These are phyloP conservation scores for Chelon labrosus DNA, from an alignment of 2,797 vertebrate genomes.

Conservation along the genomic window DNA sequence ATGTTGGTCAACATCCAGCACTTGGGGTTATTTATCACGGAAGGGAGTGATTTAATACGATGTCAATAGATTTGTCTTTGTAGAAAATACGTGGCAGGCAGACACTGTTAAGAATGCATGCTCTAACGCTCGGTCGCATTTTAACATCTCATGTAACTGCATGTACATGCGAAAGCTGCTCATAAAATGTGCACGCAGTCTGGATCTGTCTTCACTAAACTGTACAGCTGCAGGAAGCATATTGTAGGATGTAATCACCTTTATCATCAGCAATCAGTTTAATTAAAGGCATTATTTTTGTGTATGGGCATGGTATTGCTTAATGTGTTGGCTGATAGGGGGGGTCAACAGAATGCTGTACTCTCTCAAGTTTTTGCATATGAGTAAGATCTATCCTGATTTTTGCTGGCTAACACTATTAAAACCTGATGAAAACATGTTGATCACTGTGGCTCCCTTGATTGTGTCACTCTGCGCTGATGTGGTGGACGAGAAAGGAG, in stretches of 20 bases:
- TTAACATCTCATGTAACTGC: slow-evolving; percentile 76
- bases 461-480: slow-evolving; percentile 26
- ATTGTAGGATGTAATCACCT: slow-evolving; percentile 61
- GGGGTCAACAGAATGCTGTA: slow-evolving; percentile 69
- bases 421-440: slow-evolving; percentile 77
- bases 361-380: slow-evolving; percentile 66
- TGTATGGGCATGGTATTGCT: slow-evolving; percentile 79
- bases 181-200: slow-evolving; percentile 69
- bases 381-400: slow-evolving; percentile 66
- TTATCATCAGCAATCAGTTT: slow-evolving; percentile 57
- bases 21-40: slow-evolving; percentile 83
- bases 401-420: slow-evolving; percentile 80
- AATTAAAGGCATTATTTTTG: slow-evolving; percentile 79
- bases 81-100: slow-evolving; percentile 66
- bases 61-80: slow-evolving; percentile 69
- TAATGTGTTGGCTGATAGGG: slow-evolving; percentile 67
- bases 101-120: slow-evolving; percentile 77
- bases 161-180: slow-evolving; percentile 80
- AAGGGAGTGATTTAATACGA: slow-evolving; percentile 72
- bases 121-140: slow-evolving; percentile 66
- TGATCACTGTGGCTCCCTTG: slow-evolving; percentile 38
- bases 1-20: slow-evolving; percentile 74
- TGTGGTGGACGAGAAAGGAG: background rate
- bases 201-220: slow-evolving; percentile 68
- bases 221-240: slow-evolving; percentile 70